Conservation (phyloP, 2,888 invertebrate species). For the Pasiphila rectangulata region DNA sequence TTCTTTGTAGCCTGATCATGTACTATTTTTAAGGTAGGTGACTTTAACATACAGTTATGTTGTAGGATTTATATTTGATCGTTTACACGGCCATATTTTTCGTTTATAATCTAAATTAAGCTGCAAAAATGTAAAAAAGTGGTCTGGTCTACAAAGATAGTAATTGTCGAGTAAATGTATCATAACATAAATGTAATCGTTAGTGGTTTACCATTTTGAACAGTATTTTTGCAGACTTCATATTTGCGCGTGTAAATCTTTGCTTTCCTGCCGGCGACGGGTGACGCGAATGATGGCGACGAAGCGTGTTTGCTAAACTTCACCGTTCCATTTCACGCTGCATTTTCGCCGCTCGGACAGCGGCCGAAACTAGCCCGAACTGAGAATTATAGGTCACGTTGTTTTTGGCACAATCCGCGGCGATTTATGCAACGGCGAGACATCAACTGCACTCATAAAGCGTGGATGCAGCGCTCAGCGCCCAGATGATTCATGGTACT, state of each 20-base stretch:
- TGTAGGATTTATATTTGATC: too few relatives aligned
- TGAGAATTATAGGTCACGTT: slow-evolving; percentile 52
- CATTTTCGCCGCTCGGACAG: slow-evolving; percentile 43
- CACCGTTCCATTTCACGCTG: slow-evolving; percentile 44
- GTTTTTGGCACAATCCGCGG: slow-evolving; percentile 62
- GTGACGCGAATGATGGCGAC: slow-evolving; percentile 47
- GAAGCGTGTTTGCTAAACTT: slow-evolving; percentile 51
- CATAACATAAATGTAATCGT: too few relatives aligned
- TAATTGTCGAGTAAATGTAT: too few relatives aligned
- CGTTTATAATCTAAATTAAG: too few relatives aligned
- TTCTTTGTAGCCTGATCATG: background rate
- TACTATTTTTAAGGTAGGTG: background rate
- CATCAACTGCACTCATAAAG: slow-evolving; percentile 75
- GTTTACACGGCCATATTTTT: too few relatives aligned
- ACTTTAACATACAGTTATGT: too few relatives aligned
- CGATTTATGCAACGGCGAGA: slow-evolving; percentile 65
- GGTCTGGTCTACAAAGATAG: too few relatives aligned
- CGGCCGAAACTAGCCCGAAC: slow-evolving; percentile 47
- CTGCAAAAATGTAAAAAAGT: too few relatives aligned
- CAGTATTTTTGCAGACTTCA: slow-evolving; percentile 18
- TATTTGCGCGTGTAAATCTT: slow-evolving; percentile 33
- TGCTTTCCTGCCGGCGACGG: slow-evolving; percentile 33
- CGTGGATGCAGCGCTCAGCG: slow-evolving; percentile 55
- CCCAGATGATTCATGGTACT: slow-evolving; percentile 55
- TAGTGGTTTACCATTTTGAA: background rate